Base-by-base conservation (phyloP, 2,797 vertebrate genomes). In the Eulemur rubriventer region DNA sequence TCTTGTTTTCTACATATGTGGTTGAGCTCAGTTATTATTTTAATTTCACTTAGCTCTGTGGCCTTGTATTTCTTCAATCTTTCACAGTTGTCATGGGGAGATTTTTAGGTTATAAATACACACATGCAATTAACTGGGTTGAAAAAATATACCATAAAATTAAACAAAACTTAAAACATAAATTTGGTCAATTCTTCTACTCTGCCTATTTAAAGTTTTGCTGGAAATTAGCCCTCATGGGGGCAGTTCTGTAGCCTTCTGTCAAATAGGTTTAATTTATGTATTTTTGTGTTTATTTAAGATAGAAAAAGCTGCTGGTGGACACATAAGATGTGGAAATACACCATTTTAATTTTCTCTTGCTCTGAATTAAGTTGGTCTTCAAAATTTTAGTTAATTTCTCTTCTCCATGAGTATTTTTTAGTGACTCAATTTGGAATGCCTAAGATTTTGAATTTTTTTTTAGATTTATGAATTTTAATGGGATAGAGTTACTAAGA, bases 121-220 rank as follows among this genome's bases (percentile, higher is more conserved):
- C n/a, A 78, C 6, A 76, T 57, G 59, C 52, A 89, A 81, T 92
- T 86, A 95, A 91, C 30, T 79, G 1, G 7, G 18, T 35, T 87
- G 33, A 95, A 95, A 95, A 89, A n/a, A 90, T 11, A 59, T 18
- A 90, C 13, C 38, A 84, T 46, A 87, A 95, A 94, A 85, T 95
- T 26, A 93, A 76, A 79, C 41, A 7, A 93, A 89, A 91, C 11
- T 82, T 75, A 89, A 84, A 81, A 89, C 3, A 30, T 81, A 87
- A 59, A 89, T 82, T 89, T 96, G 94, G 13, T 57, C 81, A 89
- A 75, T 80, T 94, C 16, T 80, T 92, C 20, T 63, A 75, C 2
- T 22, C 3, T 67, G 79, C 6, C 14, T 8, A 83, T 33, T 57
- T 73, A 86, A 72, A 70, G 4, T 94, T 83, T 93, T 4, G 50